phyloP scores from a whole-genome alignment of 2,888 invertebrate genomes.

The Drosophila flavopinicola region DNA sequence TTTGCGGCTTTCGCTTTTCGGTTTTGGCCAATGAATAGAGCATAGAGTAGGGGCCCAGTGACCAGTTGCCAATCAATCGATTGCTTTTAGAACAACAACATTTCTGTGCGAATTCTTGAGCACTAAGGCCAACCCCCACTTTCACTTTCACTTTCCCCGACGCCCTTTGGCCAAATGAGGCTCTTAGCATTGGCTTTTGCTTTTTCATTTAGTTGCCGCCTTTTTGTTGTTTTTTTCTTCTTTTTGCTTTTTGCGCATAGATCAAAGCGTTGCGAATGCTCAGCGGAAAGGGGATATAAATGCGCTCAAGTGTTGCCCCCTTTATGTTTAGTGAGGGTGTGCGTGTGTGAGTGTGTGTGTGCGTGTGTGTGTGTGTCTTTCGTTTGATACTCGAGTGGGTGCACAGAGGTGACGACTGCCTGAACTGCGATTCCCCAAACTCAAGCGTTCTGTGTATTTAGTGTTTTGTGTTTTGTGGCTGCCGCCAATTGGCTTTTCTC shows the following conservation, averaged over 20 bases:
- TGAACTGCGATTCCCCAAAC: constrained; percentile 29
- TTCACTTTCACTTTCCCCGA: not conserved
- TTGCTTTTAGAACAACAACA: constrained; percentile 3
- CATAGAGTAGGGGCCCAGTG: constrained; percentile 21
- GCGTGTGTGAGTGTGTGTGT: constrained; percentile 22
- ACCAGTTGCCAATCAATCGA: constrained; percentile 58
- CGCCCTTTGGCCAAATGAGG: not conserved
- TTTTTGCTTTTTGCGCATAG: constrained; percentile 37
- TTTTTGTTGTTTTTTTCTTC: constrained; percentile 7
- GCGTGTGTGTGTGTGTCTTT: constrained; percentile 18
- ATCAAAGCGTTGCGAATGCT: constrained; percentile 60
- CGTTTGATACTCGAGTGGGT: constrained; percentile 59
- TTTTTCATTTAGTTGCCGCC: constrained; percentile 28
- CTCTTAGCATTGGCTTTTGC: constrained; percentile 14
- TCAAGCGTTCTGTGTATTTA: no score
- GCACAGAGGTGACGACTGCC: constrained; percentile 50
- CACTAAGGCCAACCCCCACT: not conserved
- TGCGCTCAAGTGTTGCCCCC: constrained; percentile 49
- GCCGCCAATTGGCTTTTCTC: constrained; percentile 55
- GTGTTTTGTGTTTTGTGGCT: no score
- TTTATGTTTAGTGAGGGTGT: not conserved
- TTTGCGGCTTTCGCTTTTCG: constrained; percentile 23
- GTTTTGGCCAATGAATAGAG: constrained; percentile 46
- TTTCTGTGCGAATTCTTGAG: constrained; percentile 31
- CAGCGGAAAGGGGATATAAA: constrained; percentile 54